Percentiles rank a stretch among this genome's conserved stretches.
phyloP scores from a whole-genome alignment of 2,113 vertebrate species.

The Danionella cerebrum region DNA sequence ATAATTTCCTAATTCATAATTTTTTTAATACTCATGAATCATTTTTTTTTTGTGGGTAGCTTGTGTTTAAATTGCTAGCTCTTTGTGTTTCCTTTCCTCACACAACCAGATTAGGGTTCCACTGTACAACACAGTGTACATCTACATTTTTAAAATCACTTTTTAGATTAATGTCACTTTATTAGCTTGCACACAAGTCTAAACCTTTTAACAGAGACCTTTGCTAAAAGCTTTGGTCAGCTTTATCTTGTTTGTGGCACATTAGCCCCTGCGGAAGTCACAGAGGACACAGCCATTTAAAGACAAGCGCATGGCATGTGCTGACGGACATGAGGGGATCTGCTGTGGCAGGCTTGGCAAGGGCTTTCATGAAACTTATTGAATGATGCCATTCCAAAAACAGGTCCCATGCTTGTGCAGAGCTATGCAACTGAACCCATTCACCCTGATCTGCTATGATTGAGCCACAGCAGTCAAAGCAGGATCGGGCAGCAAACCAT shows the following conservation, averaged over 20 bases:
- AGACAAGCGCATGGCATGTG: conserved; percentile 40
- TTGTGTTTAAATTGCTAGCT: no score
- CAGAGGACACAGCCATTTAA: conserved; percentile 35
- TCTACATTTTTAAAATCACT: no score
- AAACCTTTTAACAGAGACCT: conserved; percentile 21
- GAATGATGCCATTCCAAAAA: conserved; percentile 39
- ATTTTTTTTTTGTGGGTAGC: no score
- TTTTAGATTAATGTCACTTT: conserved; percentile 15
- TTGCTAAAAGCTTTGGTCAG: conserved; percentile 39
- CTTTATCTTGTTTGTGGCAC: neutral
- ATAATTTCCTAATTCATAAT: no score
- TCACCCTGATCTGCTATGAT: conserved; percentile 16
- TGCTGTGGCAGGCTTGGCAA: conserved; percentile 35
- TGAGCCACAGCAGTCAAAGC: neutral
- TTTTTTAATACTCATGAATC: no score
- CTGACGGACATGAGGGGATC: conserved; percentile 34
- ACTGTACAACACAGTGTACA: no score
- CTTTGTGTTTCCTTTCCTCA: no score
- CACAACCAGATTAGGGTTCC: conserved; percentile 1
- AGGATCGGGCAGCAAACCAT: neutral
- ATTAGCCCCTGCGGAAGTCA: conserved; percentile 30
- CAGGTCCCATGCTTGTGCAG: conserved; percentile 15
- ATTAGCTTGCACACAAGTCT: neutral
- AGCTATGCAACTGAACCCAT: conserved; percentile 27
- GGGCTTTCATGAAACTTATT: conserved; percentile 29